A percentile compares a stretch with the other conserved stretches of the same genome.
Evolutionary conservation across 2,113 vertebrate genomes (phyloP).

Genomic region (Clupea harengus): DNA sequence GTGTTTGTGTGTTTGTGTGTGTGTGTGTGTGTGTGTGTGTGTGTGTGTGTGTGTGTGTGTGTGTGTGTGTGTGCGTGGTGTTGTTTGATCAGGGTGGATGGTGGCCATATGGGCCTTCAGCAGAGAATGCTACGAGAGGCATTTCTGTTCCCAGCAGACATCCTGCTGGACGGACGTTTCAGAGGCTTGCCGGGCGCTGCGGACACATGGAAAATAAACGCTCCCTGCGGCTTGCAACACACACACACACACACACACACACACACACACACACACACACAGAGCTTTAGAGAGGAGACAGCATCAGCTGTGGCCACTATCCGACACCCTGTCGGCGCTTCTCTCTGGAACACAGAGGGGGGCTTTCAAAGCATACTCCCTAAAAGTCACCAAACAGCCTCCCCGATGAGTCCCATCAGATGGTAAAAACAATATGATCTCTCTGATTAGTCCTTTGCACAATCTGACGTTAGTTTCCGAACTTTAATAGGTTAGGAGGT

Average conservation of each 20-base stretch:
- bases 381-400: not conserved
- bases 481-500: too few relatives aligned
- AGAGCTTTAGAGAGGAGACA: not conserved
- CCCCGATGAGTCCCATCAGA: too few relatives aligned
- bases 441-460: too few relatives aligned
- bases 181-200: not conserved
- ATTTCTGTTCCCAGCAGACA: not conserved
- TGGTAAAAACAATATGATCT: too few relatives aligned
- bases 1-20: not conserved
- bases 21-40: not conserved
- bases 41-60: slow-evolving; percentile 35
- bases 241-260: not conserved
- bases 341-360: not conserved
- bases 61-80: not conserved
- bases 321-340: too few relatives aligned
- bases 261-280: not conserved
- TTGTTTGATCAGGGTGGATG: not conserved
- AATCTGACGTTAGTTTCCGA: too few relatives aligned
- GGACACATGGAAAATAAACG: not conserved
- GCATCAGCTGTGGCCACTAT: too few relatives aligned
- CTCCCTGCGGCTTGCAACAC: slow-evolving; percentile 46
- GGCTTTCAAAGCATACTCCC: not conserved
- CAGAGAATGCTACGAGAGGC: not conserved
- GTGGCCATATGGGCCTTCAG: not conserved
- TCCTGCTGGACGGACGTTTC: not conserved